Base-by-base conservation (phyloP, 2,113 vertebrate genomes). In the Podarcis raffonei region DNA sequence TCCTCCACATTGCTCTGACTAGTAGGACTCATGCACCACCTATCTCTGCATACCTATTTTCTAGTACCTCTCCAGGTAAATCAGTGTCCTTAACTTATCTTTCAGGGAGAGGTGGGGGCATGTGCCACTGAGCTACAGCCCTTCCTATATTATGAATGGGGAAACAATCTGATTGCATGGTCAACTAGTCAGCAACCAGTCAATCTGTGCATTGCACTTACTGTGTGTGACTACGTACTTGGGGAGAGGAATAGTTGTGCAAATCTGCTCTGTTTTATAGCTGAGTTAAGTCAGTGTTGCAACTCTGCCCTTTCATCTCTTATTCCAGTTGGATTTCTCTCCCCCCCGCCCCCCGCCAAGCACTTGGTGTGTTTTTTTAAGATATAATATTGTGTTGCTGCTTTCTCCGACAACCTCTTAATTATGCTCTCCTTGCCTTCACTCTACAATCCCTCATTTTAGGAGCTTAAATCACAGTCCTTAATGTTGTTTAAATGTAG, bases 361-460 rank as follows among this genome's bases (percentile, higher is more conserved):
- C 88, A 62, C 0, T 66, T 87, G 86, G 90, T 48, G 8, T 11
- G 83, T 88, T 81, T 84, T 91, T 71, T 62, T 53, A 85, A 92
- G 89, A n/a, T 16, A 75, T 79, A 82, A 78, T 13, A 3, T 9
- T 85, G 89, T 79, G 91, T 88, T 85, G 65, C 79, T 81, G 83
- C 71, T 59, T 66, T 91, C 79, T 30, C 81, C 83, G 87, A 75
- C 81, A 35, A 22, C 23, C 5, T 89, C 78, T 78, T 94, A 93
- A 94, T 90, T 90, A 82, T 87, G 92, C 65, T 82, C 80, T 94
- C 90, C 53, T 80, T 89, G 87, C 83, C 68, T 91, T 92, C 84
- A 6, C 77, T 87, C 74, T 42, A 74, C 69, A 93, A 85, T 79
- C 4, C 87, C 80, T 91, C 87, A 80, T 90, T 93, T 91, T 91